Base-by-base conservation (phyloP, 2,888 invertebrate genomes). In the Mesorhabditis sp. region DNA sequence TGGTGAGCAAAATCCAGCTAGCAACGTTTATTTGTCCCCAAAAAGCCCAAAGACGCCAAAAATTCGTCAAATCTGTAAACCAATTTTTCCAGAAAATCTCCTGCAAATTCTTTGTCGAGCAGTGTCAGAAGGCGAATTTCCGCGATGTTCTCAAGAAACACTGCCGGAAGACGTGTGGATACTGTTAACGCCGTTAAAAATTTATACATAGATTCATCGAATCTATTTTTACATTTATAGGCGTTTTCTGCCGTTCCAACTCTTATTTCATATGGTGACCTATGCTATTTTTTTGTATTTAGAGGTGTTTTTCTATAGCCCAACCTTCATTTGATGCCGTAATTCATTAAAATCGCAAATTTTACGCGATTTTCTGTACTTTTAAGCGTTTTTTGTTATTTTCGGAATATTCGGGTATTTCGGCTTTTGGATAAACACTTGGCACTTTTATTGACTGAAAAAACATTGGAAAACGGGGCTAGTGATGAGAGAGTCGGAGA, bases 161-260 rank as follows among this genome's bases (percentile, higher is more conserved):
- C 3, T 77, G 77, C 65, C 68, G 74, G 15, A 76, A 75, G 67
- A 75, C 74, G 62, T 77, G 76, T 73, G 62, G 67, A 4, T 15
- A 50, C 42, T 72, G 72, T 67, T 70, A 43, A 67, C 15, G 13
- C 13, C n/a, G 50, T 70, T 4, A 50, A 6, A 6, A 50, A 13
- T 50, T 13, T 13, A 10, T 50, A 10, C 7, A 50, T 50, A 6
- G 13, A 50, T 10, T 50, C 50, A 50, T 6, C 50, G 7, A 50
- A 50, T 10, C 6, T 10, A 50, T 50, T 6, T 50, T 50, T 50
- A 50, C 13, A 13, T 50, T 10, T 13, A 50, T 10, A 50, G n/a
- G n/a, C n/a, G n/a, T n/a, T n/a, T n/a, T n/a, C n/a, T n/a, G n/a
- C n/a, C n/a, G n/a, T n/a, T n/a, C n/a, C n/a, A n/a, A n/a, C n/a